Evolutionary conservation across 2,113 vertebrate species (phyloP).

Genomic region (cattle (Bos taurus)): ARS-UCD2.0 NC_037340.1:78630501-78631000

Average conservation of each 20-base stretch:
- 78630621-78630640: not conserved
- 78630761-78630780: not conserved
- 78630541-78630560: not conserved
- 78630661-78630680: not conserved
- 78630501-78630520: not conserved
- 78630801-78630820: not conserved
- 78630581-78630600: not conserved
- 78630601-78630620: not conserved
- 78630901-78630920: not conserved
- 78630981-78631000: constrained; percentile 62
- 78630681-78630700: not conserved
- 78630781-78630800: not conserved
- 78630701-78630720: constrained; percentile 45
- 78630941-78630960: constrained; percentile 48
- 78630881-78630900: not conserved
- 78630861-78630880: not conserved
- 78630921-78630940: not conserved
- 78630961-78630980: constrained; percentile 72
- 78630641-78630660: not conserved
- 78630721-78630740: not conserved
- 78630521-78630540: not conserved
- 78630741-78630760: not conserved
- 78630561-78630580: rapidly evolving
- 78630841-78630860: not conserved
- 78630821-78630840: not conserved